Conservation (phyloP, 2,888 invertebrate genomes). For the Adelphocoris suturalis region DNA sequence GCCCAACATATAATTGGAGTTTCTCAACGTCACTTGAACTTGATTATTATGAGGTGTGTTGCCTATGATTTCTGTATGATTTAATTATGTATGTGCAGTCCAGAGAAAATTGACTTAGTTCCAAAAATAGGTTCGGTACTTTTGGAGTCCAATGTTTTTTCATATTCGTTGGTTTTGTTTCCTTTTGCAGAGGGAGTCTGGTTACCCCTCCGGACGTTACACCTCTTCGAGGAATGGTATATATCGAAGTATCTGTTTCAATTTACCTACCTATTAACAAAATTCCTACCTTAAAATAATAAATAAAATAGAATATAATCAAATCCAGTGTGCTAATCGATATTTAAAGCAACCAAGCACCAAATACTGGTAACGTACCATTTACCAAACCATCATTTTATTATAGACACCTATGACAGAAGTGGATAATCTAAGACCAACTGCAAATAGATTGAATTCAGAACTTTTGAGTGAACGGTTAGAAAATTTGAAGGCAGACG, state of each 20-base stretch:
- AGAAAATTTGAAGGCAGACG: conserved; percentile 56
- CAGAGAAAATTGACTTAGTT: too few species aligned
- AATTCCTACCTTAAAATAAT: too few species aligned
- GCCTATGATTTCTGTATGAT: too few species aligned
- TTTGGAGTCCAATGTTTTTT: too few species aligned
- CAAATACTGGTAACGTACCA: too few species aligned
- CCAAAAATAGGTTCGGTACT: too few species aligned
- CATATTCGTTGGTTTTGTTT: neutral
- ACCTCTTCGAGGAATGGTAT: conserved; percentile 75
- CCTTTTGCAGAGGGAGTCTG: conserved; percentile 75
- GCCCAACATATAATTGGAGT: conserved; percentile 87
- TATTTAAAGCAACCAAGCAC: too few species aligned
- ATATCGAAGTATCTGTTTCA: conserved; percentile 46
- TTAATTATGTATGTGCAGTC: too few species aligned
- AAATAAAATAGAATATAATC: too few species aligned
- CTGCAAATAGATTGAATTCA: conserved; percentile 54
- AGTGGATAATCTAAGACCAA: conserved; percentile 52
- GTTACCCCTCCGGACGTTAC: conserved; percentile 75
- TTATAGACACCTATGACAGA: conserved; percentile 72
- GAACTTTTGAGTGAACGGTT: conserved; percentile 68
- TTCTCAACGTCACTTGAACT: conserved; percentile 85
- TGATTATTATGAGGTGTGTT: conserved; percentile 86
- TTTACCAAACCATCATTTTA: too few species aligned
- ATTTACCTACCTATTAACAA: too few species aligned
- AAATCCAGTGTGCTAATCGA: too few species aligned